Evolutionary conservation across 2,888 invertebrate species (phyloP).

Genomic region (Endomychus coccineus): DNA sequence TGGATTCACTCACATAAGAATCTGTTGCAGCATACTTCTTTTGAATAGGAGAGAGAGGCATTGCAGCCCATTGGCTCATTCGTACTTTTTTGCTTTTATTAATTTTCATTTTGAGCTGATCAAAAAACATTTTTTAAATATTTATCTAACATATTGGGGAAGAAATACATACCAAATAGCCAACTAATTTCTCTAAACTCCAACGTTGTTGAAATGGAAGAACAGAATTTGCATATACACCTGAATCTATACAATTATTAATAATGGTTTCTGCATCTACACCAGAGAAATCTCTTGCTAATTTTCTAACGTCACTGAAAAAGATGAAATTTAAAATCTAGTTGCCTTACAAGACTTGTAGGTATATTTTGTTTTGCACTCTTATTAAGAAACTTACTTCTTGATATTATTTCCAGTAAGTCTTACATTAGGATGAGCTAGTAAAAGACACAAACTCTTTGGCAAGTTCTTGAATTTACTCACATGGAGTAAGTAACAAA

Average conservation of each 20-base stretch:
- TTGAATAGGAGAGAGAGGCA: constrained; percentile 50
- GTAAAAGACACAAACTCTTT: constrained; percentile 46
- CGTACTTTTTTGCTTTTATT: constrained; percentile 51
- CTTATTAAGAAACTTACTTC: constrained; percentile 43
- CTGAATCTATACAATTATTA: constrained; percentile 53
- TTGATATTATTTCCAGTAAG: constrained; percentile 58
- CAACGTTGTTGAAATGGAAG: constrained; percentile 48
- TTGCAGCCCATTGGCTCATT: constrained; percentile 54
- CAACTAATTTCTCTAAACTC: constrained; percentile 54
- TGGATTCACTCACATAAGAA: constrained; percentile 50
- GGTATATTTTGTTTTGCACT: neutral
- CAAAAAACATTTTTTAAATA: constrained; percentile 14
- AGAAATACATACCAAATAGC: constrained; percentile 44
- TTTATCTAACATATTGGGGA: constrained; percentile 2
- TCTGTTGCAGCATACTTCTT: constrained; percentile 57
- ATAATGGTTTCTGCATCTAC: constrained; percentile 48
- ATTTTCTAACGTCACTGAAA: constrained; percentile 54
- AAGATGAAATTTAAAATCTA: no score
- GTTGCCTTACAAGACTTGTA: no score
- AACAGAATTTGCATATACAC: constrained; percentile 50
- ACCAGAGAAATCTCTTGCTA: constrained; percentile 54
- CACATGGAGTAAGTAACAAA: constrained; percentile 54
- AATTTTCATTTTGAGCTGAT: constrained; percentile 47
- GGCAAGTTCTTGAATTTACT: constrained; percentile 51
- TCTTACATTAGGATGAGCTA: constrained; percentile 52